phyloP scores from a whole-genome alignment of 35 echinoderm and acorn worm genomes.

The Lytechinus pictus region DNA sequence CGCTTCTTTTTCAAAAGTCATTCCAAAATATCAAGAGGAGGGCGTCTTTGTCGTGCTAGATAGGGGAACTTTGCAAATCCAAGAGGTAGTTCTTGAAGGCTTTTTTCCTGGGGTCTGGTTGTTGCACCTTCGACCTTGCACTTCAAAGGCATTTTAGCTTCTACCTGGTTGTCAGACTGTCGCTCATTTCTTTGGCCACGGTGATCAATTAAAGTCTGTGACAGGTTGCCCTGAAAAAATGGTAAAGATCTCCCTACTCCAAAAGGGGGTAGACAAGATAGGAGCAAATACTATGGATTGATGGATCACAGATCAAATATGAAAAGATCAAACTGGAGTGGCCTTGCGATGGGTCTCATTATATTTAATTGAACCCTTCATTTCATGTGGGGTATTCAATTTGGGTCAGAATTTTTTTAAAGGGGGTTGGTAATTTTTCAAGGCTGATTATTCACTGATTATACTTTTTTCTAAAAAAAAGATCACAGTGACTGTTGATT shows the following conservation, averaged over 20 bases:
- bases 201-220: neutral
- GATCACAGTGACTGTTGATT: neutral
- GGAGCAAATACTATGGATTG: neutral
- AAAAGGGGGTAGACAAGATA: neutral
- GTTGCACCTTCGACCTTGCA: neutral
- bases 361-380: neutral
- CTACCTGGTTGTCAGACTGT: neutral
- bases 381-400: neutral
- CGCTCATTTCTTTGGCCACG: neutral
- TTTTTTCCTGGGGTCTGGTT: neutral
- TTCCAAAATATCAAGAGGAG: neutral
- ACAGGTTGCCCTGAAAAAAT: neutral
- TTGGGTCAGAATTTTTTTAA: neutral
- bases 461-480: neutral
- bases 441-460: too few relatives aligned
- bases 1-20: neutral
- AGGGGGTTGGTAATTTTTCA: neutral
- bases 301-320: neutral
- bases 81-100: neutral
- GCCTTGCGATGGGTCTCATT: neutral
- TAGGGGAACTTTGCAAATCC: neutral
- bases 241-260: neutral
- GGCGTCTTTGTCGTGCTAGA: neutral
- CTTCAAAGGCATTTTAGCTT: neutral
- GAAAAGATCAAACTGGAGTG: constrained; percentile 3